Base-by-base conservation (phyloP, 23 tunicate species). In the Oikopleura dioica region DNA sequence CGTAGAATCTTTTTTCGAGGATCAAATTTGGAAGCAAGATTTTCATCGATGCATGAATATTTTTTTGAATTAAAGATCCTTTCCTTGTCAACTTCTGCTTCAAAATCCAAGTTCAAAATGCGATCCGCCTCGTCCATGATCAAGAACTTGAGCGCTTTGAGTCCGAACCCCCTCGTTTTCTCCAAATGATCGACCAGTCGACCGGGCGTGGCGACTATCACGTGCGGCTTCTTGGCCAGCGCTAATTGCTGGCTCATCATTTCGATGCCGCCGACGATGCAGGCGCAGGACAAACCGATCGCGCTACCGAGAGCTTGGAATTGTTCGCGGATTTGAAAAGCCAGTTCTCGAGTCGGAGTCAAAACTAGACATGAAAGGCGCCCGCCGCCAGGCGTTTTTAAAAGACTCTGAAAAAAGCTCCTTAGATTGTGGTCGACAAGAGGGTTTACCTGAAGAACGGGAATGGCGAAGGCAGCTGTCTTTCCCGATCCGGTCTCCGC, bases 401-500 rank as follows among this genome's bases (percentile, higher is more conserved):
- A 59, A 36, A 89, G 77, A 9, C 86, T 82, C 67, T 76, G 37
- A 26, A 68, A 12, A 68, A 68, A 21, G n/a, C n/a, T n/a, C n/a
- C n/a, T n/a, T n/a, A n/a, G n/a, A n/a, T n/a, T n/a, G n/a, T n/a
- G n/a, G n/a, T n/a, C 36, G 36, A 75, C 1, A 75, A 38, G 34
- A 34, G 36, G 1, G 36, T 1, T 1, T 37, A 76, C 79, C 67
- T 89, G 96, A 36, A 89, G 38, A 21, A 89, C 80, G 0, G 96
- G 96, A 33, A 89, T 38, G 69, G 89, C 84, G 75, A 89, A 89
- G 9, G 96, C 96, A 37, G 86, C 96, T 32, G 96, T 89, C 77
- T 89, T 89, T 38, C 96, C 96, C 37, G 96, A 89, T n/a, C 96
- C 96, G 33, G 96, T 89, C 78, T 84, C 89, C 0, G 96, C 96